Base-by-base conservation (phyloP, 1,140 invertebrate species). In the Hermetia illucens region DNA sequence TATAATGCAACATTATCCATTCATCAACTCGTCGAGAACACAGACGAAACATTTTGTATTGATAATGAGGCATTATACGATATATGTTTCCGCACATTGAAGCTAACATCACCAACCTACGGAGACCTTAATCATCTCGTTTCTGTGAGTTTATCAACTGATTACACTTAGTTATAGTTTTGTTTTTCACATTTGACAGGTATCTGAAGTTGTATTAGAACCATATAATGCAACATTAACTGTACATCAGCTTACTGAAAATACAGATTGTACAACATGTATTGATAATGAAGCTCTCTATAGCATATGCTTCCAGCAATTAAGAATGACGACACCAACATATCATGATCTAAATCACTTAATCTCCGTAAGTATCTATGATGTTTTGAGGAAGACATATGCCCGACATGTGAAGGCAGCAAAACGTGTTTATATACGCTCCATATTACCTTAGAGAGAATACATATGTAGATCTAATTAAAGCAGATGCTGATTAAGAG, bases 51-150 rank as follows among this genome's bases (percentile, higher is more conserved):
- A 4, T 90, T 82, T 54, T 88, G 83, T 50, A 83, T 90, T 53
- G 85, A 90, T 63, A 89, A 90, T 59, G 88, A 91, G 64, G 88
- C 88, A 40, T 68, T 92, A 9, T 92, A 91, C 52, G 87, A 91
- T 60, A 92, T 92, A 50, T 91, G 88, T 64, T 91, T 90, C 73
- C 74, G 87, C 46, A 92, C 86, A 18, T 62, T 92, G 39, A 91
- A 90, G 62, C 65, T 93, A 2, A 77, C 78, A 6, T 89, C 82
- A 17, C 87, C 87, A 16, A 89, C 84, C 2, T 91, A 92, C 51
- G 82, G 82, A 19, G 84, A 88, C 51, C 60, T 88, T 39, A 88
- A 88, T 56, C 82, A 88, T 63, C 68, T 88, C 21, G 82, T 77
- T 27, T 86, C 80, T 46, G 79, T 78, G 51, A 59, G 57, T 34